Base-by-base conservation (phyloP, 1,140 invertebrate species). In the Magallana angulata region DNA sequence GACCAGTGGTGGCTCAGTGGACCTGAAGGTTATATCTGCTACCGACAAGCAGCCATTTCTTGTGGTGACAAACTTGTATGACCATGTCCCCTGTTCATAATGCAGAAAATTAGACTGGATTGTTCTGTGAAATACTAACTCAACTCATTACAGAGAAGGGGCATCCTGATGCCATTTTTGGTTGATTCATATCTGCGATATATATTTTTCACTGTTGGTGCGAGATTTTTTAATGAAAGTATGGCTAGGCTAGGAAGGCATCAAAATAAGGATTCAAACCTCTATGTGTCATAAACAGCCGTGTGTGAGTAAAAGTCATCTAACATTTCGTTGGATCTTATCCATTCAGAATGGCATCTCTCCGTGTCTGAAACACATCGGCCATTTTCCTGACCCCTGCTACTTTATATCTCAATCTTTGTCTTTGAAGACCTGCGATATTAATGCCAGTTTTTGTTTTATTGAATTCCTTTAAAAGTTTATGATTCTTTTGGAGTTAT, bases 21-120 rank as follows among this genome's bases (percentile, higher is more conserved):
- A 18, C 36, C 30, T 11, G 24, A 76, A 48, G 36, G 36, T 76
- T 76, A 48, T 24, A 24, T 30, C 68, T 36, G 68, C 18, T 24
- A 36, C 68, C 3, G 68, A 24, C 18, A 76, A 36, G 36, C 68
- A 7, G 8, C 68, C 24, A 24, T 76, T 76, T 76, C 68, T 76
- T 64, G 36, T 36, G 68, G 68, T 36, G 68, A 30, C 24, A 30
- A 76, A 76, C 24, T 76, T 76, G 7, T 76, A 76, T 76, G 68
- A 30, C 68, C 24, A 30, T 30, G 68, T 9, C 11, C 9, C 68
- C 36, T 76, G 68, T 36, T 76, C 68, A 30, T 76, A 76, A 76
- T 76, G 68, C 68, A 76, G 68, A 76, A 76, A 76, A 36, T 36
- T 9, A 76, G 68, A 30, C 36, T 76, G 60, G 16, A 16, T 18